A percentile compares a stretch with the other conserved stretches of the same genome.
phyloP scores from a whole-genome alignment of 2,888 invertebrate genomes.

The Cynaeus angustus region DNA sequence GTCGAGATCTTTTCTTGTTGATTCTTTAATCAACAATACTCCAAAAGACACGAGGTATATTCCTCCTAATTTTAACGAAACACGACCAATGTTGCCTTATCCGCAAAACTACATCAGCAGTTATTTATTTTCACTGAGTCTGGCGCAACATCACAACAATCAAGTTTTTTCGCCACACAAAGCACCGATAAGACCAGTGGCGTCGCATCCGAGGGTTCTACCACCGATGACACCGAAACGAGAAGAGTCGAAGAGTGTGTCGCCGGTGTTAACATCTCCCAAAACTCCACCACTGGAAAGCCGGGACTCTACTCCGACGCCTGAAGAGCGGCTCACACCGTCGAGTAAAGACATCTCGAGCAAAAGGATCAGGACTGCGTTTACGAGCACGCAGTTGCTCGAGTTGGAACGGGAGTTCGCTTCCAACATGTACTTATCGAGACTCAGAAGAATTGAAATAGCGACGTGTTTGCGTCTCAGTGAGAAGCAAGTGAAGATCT shows the following conservation, averaged over 20 bases:
- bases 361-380: constrained; percentile 93
- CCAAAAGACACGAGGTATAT: constrained; percentile 73
- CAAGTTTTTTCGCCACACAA: constrained; percentile 65
- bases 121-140: constrained; percentile 78
- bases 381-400: constrained; percentile 91
- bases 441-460: constrained; percentile 92
- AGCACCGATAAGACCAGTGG: constrained; percentile 65
- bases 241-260: constrained; percentile 52
- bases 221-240: constrained; percentile 51
- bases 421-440: constrained; percentile 91
- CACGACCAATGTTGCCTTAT: constrained; percentile 76
- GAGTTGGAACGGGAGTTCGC: constrained; percentile 93
- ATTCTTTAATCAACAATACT: constrained; percentile 83
- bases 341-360: constrained; percentile 79
- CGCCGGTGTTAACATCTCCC: constrained; percentile 27
- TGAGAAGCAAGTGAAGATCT: constrained; percentile 96
- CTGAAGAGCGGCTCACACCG: constrained; percentile 72
- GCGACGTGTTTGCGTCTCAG: constrained; percentile 90
- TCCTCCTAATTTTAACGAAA: constrained; percentile 70
- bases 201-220: constrained; percentile 64
- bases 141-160: constrained; percentile 72
- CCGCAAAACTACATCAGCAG: constrained; percentile 79
- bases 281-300: constrained; percentile 66
- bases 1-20: constrained; percentile 89
- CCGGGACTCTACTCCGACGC: constrained; percentile 75